Percentiles rank a stretch among this genome's conserved stretches.
phyloP scores from a whole-genome alignment of 2,797 vertebrate species.

The Muscicapa comitata region DNA sequence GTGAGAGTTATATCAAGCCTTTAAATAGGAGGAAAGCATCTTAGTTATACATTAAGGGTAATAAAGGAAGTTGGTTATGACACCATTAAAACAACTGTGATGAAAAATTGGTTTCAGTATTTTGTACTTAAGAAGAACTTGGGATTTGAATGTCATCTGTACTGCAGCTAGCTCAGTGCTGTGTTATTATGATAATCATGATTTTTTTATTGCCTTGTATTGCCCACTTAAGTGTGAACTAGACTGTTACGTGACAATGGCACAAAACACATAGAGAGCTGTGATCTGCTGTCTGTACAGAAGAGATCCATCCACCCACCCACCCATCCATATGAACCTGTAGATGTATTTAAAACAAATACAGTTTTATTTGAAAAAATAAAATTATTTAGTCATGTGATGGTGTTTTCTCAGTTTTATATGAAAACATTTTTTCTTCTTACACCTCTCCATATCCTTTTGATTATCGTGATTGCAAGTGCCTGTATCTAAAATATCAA shows the following conservation, averaged over 20 bases:
- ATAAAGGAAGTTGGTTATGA: conserved; percentile 54
- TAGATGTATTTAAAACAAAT: not conserved
- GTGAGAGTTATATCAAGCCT: not conserved
- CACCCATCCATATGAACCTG: not conserved
- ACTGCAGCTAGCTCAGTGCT: not conserved
- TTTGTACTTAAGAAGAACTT: not conserved
- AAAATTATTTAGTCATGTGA: not conserved
- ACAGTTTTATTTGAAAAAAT: not conserved
- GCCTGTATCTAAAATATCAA: not conserved
- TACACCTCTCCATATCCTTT: not conserved
- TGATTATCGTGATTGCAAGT: not conserved
- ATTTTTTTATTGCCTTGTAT: not conserved
- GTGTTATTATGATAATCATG: not conserved
- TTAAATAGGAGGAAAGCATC: conserved; percentile 29
- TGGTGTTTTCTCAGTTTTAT: not conserved
- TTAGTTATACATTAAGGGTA: conserved; percentile 35
- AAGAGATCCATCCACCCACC: not conserved
- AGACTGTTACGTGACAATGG: not conserved
- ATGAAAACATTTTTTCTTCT: not conserved
- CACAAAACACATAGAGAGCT: not conserved
- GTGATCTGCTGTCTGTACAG: not conserved
- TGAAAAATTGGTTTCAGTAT: conserved; percentile 29
- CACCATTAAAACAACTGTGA: conserved; percentile 11
- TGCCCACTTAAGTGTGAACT: not conserved
- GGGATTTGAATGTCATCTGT: not conserved